Evolutionary conservation across 2,797 vertebrate genomes (phyloP).

Genomic region (Poecilia velifera): DNA sequence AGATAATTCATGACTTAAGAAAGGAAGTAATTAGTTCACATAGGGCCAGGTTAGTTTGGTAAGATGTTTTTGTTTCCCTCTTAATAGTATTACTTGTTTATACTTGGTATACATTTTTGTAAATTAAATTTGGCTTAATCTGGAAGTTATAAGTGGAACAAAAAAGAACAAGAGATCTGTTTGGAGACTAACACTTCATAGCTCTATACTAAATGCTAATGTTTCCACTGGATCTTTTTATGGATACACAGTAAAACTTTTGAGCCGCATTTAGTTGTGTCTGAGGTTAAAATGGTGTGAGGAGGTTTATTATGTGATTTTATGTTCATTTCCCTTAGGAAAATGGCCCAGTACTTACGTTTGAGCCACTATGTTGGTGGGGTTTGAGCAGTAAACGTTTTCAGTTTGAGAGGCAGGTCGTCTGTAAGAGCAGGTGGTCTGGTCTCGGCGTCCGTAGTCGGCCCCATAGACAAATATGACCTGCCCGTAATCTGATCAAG

Average conservation of each 20-base stretch:
- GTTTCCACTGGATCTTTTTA: background rate
- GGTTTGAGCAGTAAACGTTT: conserved; percentile 1
- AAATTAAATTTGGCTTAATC: background rate
- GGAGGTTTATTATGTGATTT: background rate
- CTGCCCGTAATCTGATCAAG: conserved; percentile 21
- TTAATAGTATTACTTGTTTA: background rate
- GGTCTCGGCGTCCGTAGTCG: conserved; percentile 53
- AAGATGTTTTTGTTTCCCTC: no score
- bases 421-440: conserved; percentile 31
- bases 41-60: background rate
- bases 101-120: no score
- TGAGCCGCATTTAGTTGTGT: background rate
- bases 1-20: background rate
- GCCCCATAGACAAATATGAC: conserved; percentile 44
- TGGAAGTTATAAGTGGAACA: background rate
- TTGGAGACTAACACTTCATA: background rate
- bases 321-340: background rate
- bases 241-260: background rate
- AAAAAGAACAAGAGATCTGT: background rate
- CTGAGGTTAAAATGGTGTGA: background rate
- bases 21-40: background rate
- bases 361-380: background rate
- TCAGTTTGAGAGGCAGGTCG: background rate
- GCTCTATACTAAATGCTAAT: background rate
- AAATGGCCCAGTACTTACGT: conserved; percentile 23